These are phyloP conservation scores for Lipotes vexillifer DNA, from an alignment of 2,113 vertebrate species.

Conservation along the genomic window DNA sequence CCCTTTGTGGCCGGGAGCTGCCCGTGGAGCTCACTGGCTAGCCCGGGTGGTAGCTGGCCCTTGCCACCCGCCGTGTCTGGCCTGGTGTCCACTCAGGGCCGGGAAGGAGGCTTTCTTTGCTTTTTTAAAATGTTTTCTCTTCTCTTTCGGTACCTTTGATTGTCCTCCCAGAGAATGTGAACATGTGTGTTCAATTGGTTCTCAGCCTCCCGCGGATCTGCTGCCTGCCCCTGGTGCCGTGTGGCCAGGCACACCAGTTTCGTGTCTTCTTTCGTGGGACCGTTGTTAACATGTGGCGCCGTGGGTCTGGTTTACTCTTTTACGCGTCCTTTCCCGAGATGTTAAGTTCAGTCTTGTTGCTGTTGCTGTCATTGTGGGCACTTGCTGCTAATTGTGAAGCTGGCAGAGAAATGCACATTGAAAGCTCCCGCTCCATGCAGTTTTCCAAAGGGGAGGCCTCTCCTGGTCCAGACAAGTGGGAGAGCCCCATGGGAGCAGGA, in stretches of 20 bases:
- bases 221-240: neutral
- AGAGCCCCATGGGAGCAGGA: neutral
- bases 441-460: conserved; percentile 19
- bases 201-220: neutral
- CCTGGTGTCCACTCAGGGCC: neutral
- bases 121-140: neutral
- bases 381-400: conserved; percentile 73
- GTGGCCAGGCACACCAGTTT: neutral
- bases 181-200: neutral
- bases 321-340: conserved; percentile 54
- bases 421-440: neutral
- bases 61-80: neutral
- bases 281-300: neutral
- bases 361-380: conserved; percentile 57
- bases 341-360: conserved; percentile 70
- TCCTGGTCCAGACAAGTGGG: neutral
- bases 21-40: conserved; percentile 94
- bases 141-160: conserved; percentile 4
- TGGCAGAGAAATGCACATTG: conserved; percentile 32
- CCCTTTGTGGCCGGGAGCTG: conserved; percentile 93
- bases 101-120: neutral
- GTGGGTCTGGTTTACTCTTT: conserved; percentile 35
- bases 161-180: conserved; percentile 35
- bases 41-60: neutral
- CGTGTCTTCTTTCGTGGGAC: neutral